A percentile compares a stretch with the other conserved stretches of the same genome.
Evolutionary conservation across 2,888 invertebrate genomes (phyloP).

Genomic region (Ennomos fuscantarius): DNA sequence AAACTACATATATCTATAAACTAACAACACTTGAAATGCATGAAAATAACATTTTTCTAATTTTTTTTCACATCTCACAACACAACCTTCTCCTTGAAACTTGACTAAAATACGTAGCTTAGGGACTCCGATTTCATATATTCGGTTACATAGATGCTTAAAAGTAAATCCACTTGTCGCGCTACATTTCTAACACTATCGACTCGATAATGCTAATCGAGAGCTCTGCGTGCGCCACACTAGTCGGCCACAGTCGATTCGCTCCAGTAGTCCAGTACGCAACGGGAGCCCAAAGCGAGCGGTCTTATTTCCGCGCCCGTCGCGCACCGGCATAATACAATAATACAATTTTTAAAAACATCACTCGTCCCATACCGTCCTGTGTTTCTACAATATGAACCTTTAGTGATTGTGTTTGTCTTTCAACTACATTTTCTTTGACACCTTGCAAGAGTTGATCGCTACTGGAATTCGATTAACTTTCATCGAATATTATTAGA

Average conservation of each 20-base stretch:
- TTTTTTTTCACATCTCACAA: too few relatives aligned
- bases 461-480: slow-evolving; percentile 27
- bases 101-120: too few relatives aligned
- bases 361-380: slow-evolving; percentile 73
- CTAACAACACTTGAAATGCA: too few relatives aligned
- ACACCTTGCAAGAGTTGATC: slow-evolving; percentile 20
- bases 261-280: slow-evolving; percentile 78
- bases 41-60: too few relatives aligned
- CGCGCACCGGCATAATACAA: slow-evolving; percentile 53
- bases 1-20: too few relatives aligned
- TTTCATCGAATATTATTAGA: slow-evolving; percentile 40
- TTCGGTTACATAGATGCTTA: too few relatives aligned
- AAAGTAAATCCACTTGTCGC: slow-evolving; percentile 42
- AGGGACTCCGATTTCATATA: too few relatives aligned
- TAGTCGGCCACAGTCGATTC: slow-evolving; percentile 61
- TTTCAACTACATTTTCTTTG: slow-evolving; percentile 11
- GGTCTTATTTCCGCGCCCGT: slow-evolving; percentile 53
- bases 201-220: slow-evolving; percentile 71
- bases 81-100: too few relatives aligned
- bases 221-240: slow-evolving; percentile 73
- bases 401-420: slow-evolving; percentile 51
- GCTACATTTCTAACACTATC: slow-evolving; percentile 47
- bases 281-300: slow-evolving; percentile 55
- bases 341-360: slow-evolving; percentile 54
- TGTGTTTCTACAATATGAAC: slow-evolving; percentile 53